phyloP scores from a whole-genome alignment of 2,797 vertebrate species.

The Loriculus beryllinus region DNA sequence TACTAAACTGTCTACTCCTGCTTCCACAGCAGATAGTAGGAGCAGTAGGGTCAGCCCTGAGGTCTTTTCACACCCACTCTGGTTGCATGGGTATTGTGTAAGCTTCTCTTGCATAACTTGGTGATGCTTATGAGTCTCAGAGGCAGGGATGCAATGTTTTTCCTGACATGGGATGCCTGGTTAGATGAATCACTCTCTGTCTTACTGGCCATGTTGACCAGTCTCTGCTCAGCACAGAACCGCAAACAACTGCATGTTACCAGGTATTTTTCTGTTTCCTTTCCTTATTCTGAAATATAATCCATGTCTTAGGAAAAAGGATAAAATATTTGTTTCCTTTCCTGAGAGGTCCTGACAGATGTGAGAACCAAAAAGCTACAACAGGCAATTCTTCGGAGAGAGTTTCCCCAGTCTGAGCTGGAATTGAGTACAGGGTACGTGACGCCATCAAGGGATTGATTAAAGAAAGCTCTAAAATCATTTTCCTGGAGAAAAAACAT shows the following conservation, averaged over 20 bases:
- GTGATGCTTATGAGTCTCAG: background rate
- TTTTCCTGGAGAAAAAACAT: background rate
- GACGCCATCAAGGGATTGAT: background rate
- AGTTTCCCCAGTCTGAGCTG: background rate
- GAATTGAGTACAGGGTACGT: background rate
- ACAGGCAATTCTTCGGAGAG: background rate
- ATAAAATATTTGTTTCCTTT: background rate
- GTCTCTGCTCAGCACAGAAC: background rate
- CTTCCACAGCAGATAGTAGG: background rate
- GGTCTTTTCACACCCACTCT: background rate
- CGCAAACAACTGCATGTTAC: background rate
- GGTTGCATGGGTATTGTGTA: background rate
- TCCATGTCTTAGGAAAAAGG: background rate
- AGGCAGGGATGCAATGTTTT: background rate
- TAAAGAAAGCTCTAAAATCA: background rate
- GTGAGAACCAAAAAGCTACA: background rate
- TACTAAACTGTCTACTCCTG: background rate
- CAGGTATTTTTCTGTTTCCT: background rate
- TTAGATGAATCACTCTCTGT: background rate
- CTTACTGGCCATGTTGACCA: background rate
- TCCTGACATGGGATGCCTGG: accelerated
- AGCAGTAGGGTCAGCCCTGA: background rate
- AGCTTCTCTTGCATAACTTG: background rate
- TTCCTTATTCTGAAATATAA: background rate
- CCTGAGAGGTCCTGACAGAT: background rate